Percentiles rank a stretch among this genome's conserved stretches.
These are phyloP conservation scores for Charaxes varanes DNA, from an alignment of 1,140 invertebrate genomes.

Conservation along the genomic window DNA sequence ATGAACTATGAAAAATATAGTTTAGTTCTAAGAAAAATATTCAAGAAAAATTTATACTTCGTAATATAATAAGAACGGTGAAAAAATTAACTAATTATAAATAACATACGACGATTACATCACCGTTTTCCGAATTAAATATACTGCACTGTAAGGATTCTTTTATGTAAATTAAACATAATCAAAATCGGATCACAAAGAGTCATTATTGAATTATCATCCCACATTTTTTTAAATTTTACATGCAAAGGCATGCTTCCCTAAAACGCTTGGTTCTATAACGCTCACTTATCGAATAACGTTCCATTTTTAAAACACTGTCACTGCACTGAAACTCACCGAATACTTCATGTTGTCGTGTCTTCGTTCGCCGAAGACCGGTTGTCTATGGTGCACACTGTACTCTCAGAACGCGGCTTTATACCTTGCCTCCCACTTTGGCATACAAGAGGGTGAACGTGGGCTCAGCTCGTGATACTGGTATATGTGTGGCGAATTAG, in stretches of 20 bases:
- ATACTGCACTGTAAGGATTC: too few relatives aligned
- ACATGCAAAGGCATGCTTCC: neutral
- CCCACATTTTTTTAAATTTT: too few relatives aligned
- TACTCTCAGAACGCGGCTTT: conserved; percentile 35
- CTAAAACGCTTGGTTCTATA: neutral
- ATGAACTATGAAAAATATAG: too few relatives aligned
- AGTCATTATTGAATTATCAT: too few relatives aligned
- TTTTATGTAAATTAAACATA: too few relatives aligned
- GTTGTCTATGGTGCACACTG: conserved; percentile 44
- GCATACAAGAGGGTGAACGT: conserved; percentile 50
- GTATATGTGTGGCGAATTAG: conserved; percentile 29
- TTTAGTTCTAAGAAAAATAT: too few relatives aligned
- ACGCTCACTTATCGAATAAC: neutral
- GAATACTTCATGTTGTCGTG: conserved; percentile 64
- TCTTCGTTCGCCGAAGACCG: conserved; percentile 67
- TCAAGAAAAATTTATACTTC: too few relatives aligned
- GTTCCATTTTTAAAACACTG: conserved; percentile 15
- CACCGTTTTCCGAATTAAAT: too few relatives aligned
- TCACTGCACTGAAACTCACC: conserved; percentile 53
- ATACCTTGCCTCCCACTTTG: conserved; percentile 61
- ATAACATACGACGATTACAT: too few relatives aligned
- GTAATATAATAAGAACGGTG: too few relatives aligned
- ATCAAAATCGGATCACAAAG: too few relatives aligned
- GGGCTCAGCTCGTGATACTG: conserved; percentile 32
- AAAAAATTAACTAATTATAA: too few relatives aligned